Evolutionary conservation across 2,113 vertebrate genomes (phyloP).

Genomic region (Emberiza fucata): DNA sequence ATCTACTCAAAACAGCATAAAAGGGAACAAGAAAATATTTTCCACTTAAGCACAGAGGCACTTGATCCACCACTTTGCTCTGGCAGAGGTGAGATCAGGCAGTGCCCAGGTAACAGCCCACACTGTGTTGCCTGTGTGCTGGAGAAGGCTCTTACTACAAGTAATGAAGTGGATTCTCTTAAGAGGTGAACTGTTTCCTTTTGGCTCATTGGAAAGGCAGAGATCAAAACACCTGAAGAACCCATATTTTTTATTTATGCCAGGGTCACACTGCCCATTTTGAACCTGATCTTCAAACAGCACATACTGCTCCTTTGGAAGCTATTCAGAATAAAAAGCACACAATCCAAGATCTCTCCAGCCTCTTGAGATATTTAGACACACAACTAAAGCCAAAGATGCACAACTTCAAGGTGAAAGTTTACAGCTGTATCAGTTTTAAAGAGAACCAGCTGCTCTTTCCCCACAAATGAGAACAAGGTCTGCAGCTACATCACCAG

Average conservation of each 20-base stretch:
- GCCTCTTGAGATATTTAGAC: background rate
- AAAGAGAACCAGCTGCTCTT: background rate
- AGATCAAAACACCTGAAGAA: background rate
- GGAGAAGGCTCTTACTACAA: background rate
- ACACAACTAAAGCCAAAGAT: background rate
- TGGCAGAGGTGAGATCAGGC: background rate
- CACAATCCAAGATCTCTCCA: background rate
- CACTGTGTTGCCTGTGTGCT: rapidly evolving
- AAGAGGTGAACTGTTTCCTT: background rate
- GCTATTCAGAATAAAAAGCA: background rate
- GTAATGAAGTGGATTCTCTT: background rate
- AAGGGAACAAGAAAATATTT: background rate
- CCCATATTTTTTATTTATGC: background rate
- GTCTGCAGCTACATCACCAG: background rate
- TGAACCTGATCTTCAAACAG: background rate
- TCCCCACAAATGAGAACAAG: background rate
- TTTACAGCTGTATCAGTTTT: background rate
- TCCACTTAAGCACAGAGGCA: background rate
- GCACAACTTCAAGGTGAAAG: background rate
- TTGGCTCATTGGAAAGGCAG: background rate
- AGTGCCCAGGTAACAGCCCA: background rate
- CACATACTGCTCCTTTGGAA: background rate
- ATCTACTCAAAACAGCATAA: background rate
- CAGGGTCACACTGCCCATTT: background rate
- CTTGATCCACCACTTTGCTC: background rate